These are phyloP conservation scores for Limonius californicus DNA, from an alignment of 1,140 invertebrate species.

Conservation along the genomic window DNA sequence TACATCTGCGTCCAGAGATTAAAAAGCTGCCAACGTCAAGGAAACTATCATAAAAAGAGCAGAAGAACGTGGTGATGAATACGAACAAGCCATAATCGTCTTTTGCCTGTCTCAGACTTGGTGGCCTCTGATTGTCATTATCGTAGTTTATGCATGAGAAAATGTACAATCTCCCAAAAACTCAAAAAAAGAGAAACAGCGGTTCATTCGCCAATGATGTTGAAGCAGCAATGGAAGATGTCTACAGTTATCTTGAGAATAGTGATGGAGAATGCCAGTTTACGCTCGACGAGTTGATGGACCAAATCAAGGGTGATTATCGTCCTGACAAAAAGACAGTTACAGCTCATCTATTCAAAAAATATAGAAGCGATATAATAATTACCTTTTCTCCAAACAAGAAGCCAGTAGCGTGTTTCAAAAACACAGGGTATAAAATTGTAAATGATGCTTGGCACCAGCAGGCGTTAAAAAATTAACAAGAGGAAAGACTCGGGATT, in stretches of 20 bases:
- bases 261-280: slow-evolving; percentile 17
- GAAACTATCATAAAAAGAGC: neutral
- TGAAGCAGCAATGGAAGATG: slow-evolving; percentile 18
- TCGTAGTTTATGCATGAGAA: slow-evolving; percentile 19
- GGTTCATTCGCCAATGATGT: neutral
- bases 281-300: slow-evolving; percentile 5
- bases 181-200: slow-evolving; percentile 19
- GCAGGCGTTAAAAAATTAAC: neutral
- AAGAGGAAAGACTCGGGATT: slow-evolving; percentile 13
- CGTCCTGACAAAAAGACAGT: neutral
- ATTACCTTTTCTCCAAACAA: neutral
- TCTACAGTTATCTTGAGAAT: slow-evolving; percentile 21
- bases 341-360: neutral
- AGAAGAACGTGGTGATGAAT: slow-evolving; percentile 4
- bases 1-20: no score
- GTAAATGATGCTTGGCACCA: slow-evolving; percentile 14
- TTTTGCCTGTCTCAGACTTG: slow-evolving; percentile 16
- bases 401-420: slow-evolving; percentile 10
- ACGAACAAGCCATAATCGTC: slow-evolving; percentile 16
- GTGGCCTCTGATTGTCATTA: slow-evolving; percentile 22
- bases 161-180: slow-evolving; percentile 18
- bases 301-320: slow-evolving; percentile 8
- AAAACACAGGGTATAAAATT: slow-evolving; percentile 19
- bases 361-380: slow-evolving; percentile 12
- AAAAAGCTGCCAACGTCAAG: no score